Evolutionary conservation across 2,797 vertebrate species (phyloP), one percentile per base, ranked within the genome.

Genomic region (Apogon talboti): DNA sequence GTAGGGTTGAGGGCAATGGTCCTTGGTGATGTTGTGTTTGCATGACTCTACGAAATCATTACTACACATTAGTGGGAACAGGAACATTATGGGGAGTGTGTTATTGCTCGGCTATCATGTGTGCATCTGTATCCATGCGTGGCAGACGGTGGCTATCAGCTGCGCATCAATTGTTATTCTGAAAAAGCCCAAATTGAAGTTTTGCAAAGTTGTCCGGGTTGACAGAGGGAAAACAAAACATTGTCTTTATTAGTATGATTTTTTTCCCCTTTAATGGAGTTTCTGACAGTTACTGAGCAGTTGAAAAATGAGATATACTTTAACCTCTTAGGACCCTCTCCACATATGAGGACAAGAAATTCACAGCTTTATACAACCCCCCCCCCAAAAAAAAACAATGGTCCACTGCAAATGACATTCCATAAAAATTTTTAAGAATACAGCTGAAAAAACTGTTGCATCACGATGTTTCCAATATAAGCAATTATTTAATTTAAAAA

Each of bases 1-100:
- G 58, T 37, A 15, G 8, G 47, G 45, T 73, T 71, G 60, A 62
- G 50, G 67, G 67, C 69, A 82, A 74, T 78, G 82, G 53, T 33
- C 71, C 66, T 76, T 66, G 73, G 44, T 78, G 62, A 75, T 72
- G 65, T 55, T 70, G 56, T 74, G 71, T 74, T 77, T 76, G 71
- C 71, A 69, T 75, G 64, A 74, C 51, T 79, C 62, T 61, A 43
- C 55, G 73, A 66, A 76, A 76, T 82, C 78, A 83, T 87, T 82
- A 73, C 18, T 11, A 58, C 54, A 65, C 54, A 44, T 58, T 67
- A 71, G 49, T 59, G 37, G 43, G 38, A 67, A 24, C 49, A 7
- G 49, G 35, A 35, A 54, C 66, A 77, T 71, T 73, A 64, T 6
- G 0, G 33, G 33, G 38, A 51, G 58, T 3, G 13, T 11, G 40